Evolutionary conservation across 2,113 vertebrate genomes (phyloP), one percentile per base, ranked within the genome.

Genomic region (Paramisgurnus dabryanus): DNA sequence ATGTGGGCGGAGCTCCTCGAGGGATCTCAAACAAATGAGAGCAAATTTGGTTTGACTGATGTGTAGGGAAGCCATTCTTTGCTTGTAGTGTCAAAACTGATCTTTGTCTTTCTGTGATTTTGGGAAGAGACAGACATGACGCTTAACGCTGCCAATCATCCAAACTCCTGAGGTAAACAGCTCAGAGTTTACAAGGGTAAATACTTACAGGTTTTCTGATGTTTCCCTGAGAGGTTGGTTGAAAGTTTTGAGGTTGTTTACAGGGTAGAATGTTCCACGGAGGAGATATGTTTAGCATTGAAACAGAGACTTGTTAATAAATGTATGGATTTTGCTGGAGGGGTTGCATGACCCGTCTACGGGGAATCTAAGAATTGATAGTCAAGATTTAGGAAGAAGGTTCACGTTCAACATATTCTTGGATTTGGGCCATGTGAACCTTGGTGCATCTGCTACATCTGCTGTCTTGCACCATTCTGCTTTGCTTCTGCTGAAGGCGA

Each of bases 11-110:
- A 11, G 39, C 41, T 55, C 70, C 55, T 43, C 64, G 13, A 83
- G 70, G 65, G 77, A 10, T 70, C 34, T 76, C 45, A 55, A 77
- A 63, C 65, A 78, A 77, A 77, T 78, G 6, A 69, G 55, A 47
- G 63, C 22, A 81, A 49, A 79, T 75, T 70, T 70, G 84, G 49
- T 55, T 76, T 87, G 80, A 80, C 2, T 83, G 85, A 83, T 74
- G 66, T 12, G 71, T 70, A 47, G 61, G 58, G 78, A 4, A 71
- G 13, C 27, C 80, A 65, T 77, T 57, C 76, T 82, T 74, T 71
- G 74, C 27, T 39, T 39, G 0, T 13, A 66, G 68, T 76, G 81
- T 85, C 81, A 68, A 69, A 74, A 67, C 66, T 22, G 45, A 80
- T 81, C 74, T 73, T 27, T 75, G 75, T 69, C 40, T 79, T 27